Evolutionary conservation across 2,888 invertebrate species (phyloP), one percentile per base, ranked within the genome.

Genomic region (Prosopocoilus inquinatus): DNA sequence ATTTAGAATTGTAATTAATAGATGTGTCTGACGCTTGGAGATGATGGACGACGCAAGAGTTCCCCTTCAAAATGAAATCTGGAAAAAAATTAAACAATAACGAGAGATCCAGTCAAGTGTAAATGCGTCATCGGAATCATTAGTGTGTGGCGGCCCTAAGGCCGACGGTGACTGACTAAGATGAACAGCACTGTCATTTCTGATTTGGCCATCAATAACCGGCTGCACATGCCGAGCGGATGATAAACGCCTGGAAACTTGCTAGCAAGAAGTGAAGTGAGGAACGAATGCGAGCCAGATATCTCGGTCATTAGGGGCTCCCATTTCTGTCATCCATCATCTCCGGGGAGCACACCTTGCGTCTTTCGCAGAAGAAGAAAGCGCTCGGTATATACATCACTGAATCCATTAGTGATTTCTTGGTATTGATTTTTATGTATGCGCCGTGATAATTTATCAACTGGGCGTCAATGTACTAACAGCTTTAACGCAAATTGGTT

Each of bases 131-230:
- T 69, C 65, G 64, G 63, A 67, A 70, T 72, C 72, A 73, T 74
- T 74, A 74, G 69, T 59, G 65, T 57, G 62, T 64, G 64, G 61
- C 16, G 15, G 44, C 44, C 45, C 47, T 61, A 64, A 64, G 64
- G 62, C 63, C 64, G 69, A 66, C 70, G 69, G 66, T 71, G 72
- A 73, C 64, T 72, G 74, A 74, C 74, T 69, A 73, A 73, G 75
- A 75, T 73, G 74, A 74, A 75, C 74, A 72, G 65, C 71, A 64
- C 71, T 72, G 75, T 73, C 74, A 74, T 74, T 73, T 73, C 71
- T 73, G 74, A 75, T 75, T 74, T 70, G 73, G 70, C 70, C 74
- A 75, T 75, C 75, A 75, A 75, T 75, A 75, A 75, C 68, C 63
- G 62, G 62, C 64, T 65, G 69, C 68, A 69, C 67, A 68, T 66